phyloP scores from a whole-genome alignment of 2,797 vertebrate genomes.

The Anabas testudineus region DNA sequence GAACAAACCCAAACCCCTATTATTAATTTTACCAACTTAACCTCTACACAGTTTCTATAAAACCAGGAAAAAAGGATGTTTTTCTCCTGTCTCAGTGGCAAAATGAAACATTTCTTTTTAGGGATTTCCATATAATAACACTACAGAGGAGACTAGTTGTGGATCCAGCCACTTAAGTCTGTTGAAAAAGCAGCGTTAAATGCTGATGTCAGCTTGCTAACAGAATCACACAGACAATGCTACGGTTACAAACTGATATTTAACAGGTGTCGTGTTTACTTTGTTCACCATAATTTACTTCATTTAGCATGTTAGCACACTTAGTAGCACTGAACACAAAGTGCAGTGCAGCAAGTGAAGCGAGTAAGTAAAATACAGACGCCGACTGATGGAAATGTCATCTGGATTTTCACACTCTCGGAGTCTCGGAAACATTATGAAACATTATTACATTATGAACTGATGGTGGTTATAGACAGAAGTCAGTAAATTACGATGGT shows the following conservation, averaged over 20 bases:
- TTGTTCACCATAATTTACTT: too few relatives aligned
- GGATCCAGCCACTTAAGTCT: background rate
- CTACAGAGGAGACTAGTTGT: background rate
- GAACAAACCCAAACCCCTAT: constrained; percentile 49
- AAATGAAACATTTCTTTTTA: constrained; percentile 1
- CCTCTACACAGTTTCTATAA: constrained; percentile 35
- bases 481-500: background rate
- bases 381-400: background rate
- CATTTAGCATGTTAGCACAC: background rate
- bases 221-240: background rate
- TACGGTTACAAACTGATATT: background rate
- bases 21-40: constrained; percentile 56
- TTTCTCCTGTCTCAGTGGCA: background rate
- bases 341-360: background rate
- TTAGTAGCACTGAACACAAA: constrained; percentile 5
- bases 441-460: background rate
- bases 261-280: too few relatives aligned
- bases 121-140: background rate
- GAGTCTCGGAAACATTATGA: background rate
- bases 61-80: background rate
- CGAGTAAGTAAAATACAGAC: too few relatives aligned
- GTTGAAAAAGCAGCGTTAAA: too few relatives aligned
- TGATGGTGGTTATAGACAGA: background rate
- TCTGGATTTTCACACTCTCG: too few relatives aligned
- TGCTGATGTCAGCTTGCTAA: constrained; percentile 1